phyloP scores from a whole-genome alignment of 2,113 vertebrate genomes.

The Suncus etruscus region DNA sequence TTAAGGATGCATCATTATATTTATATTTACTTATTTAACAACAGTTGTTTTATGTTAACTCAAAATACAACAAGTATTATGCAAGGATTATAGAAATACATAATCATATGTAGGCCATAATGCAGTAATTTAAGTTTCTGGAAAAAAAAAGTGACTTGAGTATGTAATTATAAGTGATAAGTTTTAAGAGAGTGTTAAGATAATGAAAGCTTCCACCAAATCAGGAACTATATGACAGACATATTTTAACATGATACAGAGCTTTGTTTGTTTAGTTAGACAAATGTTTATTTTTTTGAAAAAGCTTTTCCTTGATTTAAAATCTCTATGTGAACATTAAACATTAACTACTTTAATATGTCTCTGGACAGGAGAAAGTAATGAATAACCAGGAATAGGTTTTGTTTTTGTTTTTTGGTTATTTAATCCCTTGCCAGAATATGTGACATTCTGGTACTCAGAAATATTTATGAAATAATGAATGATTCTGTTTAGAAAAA shows the following conservation, averaged over 20 bases:
- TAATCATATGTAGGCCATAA: background rate
- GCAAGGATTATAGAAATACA: background rate
- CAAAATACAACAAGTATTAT: background rate
- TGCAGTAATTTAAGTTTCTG: background rate
- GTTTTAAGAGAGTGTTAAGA: background rate
- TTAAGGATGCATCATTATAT: background rate
- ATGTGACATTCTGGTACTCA: background rate
- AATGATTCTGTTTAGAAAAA: slow-evolving; percentile 6
- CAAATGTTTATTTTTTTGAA: slow-evolving; percentile 1
- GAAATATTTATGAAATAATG: slow-evolving; percentile 7
- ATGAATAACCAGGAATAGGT: slow-evolving; percentile 18
- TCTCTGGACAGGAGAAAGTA: background rate
- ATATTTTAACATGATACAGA: background rate
- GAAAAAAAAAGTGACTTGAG: background rate
- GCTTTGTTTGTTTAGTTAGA: background rate
- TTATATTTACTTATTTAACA: background rate
- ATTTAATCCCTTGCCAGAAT: slow-evolving; percentile 37
- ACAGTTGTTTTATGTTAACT: background rate
- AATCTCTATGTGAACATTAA: slow-evolving; percentile 45
- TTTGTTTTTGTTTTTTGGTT: background rate
- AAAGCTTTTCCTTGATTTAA: slow-evolving; percentile 47
- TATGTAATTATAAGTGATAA: background rate
- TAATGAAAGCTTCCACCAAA: background rate
- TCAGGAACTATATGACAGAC: background rate
- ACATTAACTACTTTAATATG: slow-evolving; percentile 38